Evolutionary conservation across 1,140 invertebrate genomes (phyloP), one percentile per base, ranked within the genome.

Genomic region (Colletes gigas): DNA sequence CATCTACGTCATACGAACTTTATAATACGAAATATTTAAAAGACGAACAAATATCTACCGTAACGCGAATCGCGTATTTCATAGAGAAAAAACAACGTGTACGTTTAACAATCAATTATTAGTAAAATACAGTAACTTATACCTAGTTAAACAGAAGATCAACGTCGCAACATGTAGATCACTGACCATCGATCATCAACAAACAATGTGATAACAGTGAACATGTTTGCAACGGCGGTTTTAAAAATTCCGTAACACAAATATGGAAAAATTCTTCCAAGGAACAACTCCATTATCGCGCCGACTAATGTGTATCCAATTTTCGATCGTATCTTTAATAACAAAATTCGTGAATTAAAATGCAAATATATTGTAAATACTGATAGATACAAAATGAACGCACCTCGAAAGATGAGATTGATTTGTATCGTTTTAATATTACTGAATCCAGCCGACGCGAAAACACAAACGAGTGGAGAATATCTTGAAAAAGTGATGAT

Each of bases 401-500:
- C 14, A 15, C 39, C 1, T 21, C 12, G 39, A 15, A 78, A 8
- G 19, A 77, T 77, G 30, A 82, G 67, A 10, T n/a, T 81, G 5
- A 67, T 62, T 47, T 63, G 57, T 14, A 17, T 88, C 10, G 54
- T 50, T 57, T 19, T 79, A 12, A 21, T 77, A 65, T 63, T 77
- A 30, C 52, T 81, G 9, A 82, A 83, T 7, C 54, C 67, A 47
- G 30, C 60, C 44, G 76, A 63, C 12, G 54, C 59, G 70, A 52
- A 21, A 63, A 52, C 14, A 12, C 66, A 59, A 21, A 19, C 90
- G 1, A 91, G 90, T 55, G 89, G 81, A 15, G 88, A 90, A 2
- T 91, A 91, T 81, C 84, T 91, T 17, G 83, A 82, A 19, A 89
- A 90, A 21, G 90, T 76, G 50, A 91, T 91, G 88, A 55, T 83